Evolutionary conservation across 2,888 invertebrate species (phyloP).

Genomic region (Spodoptera picta): DNA sequence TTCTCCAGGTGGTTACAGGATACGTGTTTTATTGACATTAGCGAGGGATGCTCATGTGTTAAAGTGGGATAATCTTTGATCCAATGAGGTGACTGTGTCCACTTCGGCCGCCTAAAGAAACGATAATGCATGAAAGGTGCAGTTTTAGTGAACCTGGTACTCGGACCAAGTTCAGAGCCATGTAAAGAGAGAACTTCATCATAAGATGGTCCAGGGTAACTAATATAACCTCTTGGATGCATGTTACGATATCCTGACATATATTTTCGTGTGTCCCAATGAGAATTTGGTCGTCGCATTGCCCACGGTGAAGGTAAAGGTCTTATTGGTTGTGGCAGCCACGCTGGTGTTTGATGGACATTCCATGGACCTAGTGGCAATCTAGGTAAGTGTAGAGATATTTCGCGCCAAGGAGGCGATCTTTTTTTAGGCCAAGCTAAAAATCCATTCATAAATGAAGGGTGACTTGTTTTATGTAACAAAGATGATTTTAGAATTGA

Average conservation of each 20-base stretch:
- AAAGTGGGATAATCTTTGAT: no score
- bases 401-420: neutral
- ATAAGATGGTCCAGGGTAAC: slow-evolving; percentile 9
- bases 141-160: slow-evolving; percentile 2
- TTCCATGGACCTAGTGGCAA: neutral
- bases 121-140: neutral
- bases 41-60: neutral
- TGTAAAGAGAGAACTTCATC: slow-evolving; percentile 9
- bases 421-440: slow-evolving; percentile 3
- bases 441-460: neutral
- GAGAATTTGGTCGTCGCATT: neutral
- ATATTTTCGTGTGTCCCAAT: slow-evolving; percentile 7
- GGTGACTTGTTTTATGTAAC: neutral
- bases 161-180: neutral
- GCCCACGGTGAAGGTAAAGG: slow-evolving; percentile 1
- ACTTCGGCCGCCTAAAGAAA: no score
- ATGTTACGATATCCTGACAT: neutral
- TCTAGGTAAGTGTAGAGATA: neutral
- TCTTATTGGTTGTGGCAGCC: slow-evolving; percentile 11
- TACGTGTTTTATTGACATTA: slow-evolving; percentile 4
- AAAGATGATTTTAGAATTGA: no score
- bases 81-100: no score
- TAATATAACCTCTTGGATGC: neutral
- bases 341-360: slow-evolving; percentile 14
- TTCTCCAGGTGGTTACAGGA: slow-evolving; percentile 3